Conservation (phyloP, 2,888 invertebrate genomes). For the Troides oblongomaculatus region DNA sequence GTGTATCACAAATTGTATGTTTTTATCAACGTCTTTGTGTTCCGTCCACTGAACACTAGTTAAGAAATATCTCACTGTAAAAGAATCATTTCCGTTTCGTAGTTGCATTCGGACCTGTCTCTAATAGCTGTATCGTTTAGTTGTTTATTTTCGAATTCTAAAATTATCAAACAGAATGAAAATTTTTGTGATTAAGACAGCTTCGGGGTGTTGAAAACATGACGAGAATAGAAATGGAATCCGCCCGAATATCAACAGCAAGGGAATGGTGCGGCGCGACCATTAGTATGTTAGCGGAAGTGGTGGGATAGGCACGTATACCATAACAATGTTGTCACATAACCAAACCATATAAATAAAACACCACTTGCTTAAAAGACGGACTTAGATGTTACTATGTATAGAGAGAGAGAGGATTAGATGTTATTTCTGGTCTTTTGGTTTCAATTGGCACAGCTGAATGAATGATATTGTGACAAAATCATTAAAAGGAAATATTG, state of each 20-base stretch:
- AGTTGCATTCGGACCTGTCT: slow-evolving; percentile 10
- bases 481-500: too few relatives aligned
- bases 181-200: slow-evolving; percentile 25
- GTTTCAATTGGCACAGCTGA: too few relatives aligned
- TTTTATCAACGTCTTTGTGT: background rate
- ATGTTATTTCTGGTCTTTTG: too few relatives aligned
- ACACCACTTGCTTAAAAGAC: background rate
- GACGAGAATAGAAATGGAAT: slow-evolving; percentile 27
- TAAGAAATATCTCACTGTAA: background rate
- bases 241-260: slow-evolving; percentile 20
- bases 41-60: background rate
- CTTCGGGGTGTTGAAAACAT: slow-evolving; percentile 1
- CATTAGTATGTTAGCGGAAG: slow-evolving; percentile 23
- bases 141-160: slow-evolving; percentile 23
- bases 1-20: too few relatives aligned
- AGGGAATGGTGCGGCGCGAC: slow-evolving; percentile 13
- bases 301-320: slow-evolving; percentile 20
- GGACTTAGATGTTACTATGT: background rate
- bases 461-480: too few relatives aligned
- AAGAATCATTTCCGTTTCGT: background rate
- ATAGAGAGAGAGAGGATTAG: background rate
- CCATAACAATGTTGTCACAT: slow-evolving; percentile 16
- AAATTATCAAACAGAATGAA: slow-evolving; percentile 15
- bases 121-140: slow-evolving; percentile 12
- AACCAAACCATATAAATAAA: background rate